Evolutionary conservation across 1,140 invertebrate genomes (phyloP), one percentile per base, ranked within the genome.

Genomic region (Drosophila virilis): DNA sequence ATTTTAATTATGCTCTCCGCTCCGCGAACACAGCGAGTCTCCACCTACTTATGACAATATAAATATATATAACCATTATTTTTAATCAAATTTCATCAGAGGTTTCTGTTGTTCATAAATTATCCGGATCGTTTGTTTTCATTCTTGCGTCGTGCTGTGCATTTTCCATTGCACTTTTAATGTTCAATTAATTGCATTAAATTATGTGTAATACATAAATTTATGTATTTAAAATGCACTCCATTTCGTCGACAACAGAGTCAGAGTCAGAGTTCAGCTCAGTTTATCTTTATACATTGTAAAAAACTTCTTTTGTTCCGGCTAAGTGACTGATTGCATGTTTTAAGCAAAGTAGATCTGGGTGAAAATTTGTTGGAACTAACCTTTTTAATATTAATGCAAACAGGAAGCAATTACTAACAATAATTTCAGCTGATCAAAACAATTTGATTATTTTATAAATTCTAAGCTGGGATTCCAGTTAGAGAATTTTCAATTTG

Each of bases 161-260:
- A 38, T 59, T 67, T 57, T 45, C 8, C 43, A 35, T 81, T 77
- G 38, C 65, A 74, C 70, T 64, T 84, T 84, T 74, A 74, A 84
- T 85, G 65, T 70, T 60, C 42, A 61, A 70, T 77, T 84, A 77
- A 84, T 85, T 85, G 74, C 62, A 68, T 84, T 85, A 84, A 84
- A 77, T 80, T 52, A 84, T 73, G 62, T 74, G 77, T 42, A 43
- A 81, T 77, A 69, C 62, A 40, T 28, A 66, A 69, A 59, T 80
- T 10, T 17, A 59, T 59, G 22, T 13, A 45, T 9, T 45, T 45
- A 45, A 59, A 33, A 12, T 33, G 28, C 28, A 45, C 55, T 59
- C 8, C 8, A 45, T 33, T 6, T 9, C 22, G n/a, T 8, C n/a
- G 35, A 17, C 35, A 22, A 55, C 8, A 22, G 17, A 17, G 10